These are phyloP conservation scores for Pardosa pseudoannulata DNA, from an alignment of 2,888 invertebrate genomes.

Conservation along the genomic window DNA sequence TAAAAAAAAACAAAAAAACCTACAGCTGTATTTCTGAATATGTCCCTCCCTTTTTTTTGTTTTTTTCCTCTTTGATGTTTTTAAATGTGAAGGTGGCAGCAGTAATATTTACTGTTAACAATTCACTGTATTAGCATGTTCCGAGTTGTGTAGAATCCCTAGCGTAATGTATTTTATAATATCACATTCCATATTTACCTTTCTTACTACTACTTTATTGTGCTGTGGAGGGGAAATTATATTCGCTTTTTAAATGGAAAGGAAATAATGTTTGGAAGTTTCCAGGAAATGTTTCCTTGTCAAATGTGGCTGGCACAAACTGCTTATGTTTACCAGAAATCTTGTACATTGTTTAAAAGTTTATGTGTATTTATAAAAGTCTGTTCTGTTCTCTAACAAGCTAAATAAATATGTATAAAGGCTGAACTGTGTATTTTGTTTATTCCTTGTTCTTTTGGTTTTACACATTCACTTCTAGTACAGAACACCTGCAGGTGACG, in stretches of 20 bases:
- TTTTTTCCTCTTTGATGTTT: no score
- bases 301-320: conserved; percentile 61
- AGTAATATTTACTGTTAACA: background rate
- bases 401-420: conserved; percentile 19
- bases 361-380: conserved; percentile 52
- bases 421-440: no score
- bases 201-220: conserved; percentile 44
- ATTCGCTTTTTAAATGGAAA: conserved; percentile 7
- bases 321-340: conserved; percentile 31
- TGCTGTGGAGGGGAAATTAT: conserved; percentile 7
- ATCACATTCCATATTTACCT: conserved; percentile 63
- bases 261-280: conserved; percentile 54
- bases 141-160: background rate
- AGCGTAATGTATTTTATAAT: conserved; percentile 1
- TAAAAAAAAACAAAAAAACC: no score
- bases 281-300: conserved; percentile 69
- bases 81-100: background rate
- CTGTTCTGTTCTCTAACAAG: conserved; percentile 48
- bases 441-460: no score
- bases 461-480: no score
- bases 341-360: conserved; percentile 67
- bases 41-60: background rate
- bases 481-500: no score
- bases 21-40: background rate
- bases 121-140: background rate